Evolutionary conservation across 2,113 vertebrate genomes (phyloP).

Genomic region (Clupea harengus): DNA sequence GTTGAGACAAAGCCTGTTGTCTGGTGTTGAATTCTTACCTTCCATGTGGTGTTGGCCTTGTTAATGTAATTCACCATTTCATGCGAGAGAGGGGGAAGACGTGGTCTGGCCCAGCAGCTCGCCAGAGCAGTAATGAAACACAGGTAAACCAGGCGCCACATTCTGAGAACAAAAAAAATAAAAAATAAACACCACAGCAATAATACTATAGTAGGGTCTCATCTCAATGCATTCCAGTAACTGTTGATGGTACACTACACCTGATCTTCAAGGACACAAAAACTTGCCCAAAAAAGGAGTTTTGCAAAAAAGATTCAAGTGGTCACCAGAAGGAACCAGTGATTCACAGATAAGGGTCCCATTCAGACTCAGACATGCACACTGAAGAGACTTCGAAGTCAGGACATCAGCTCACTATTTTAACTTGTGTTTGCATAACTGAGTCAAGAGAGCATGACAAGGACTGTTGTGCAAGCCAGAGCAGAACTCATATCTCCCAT

Average conservation of each 20-base stretch:
- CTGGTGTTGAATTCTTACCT: constrained; percentile 62
- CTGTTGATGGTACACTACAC: neutral
- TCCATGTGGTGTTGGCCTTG: constrained; percentile 90
- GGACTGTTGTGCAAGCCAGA: constrained; percentile 4
- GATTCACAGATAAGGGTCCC: neutral
- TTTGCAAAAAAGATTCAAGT: neutral
- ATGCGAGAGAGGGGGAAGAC: constrained; percentile 71
- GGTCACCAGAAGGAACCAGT: neutral
- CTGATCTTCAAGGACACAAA: neutral
- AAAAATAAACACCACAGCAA: neutral
- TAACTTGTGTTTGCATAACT: neutral
- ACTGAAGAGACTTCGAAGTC: neutral
- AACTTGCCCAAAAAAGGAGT: neutral
- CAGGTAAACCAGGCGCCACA: constrained; percentile 74
- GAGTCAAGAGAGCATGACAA: neutral
- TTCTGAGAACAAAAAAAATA: constrained; percentile 58
- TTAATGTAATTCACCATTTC: constrained; percentile 89
- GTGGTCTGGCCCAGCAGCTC: constrained; percentile 63
- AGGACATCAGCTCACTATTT: neutral
- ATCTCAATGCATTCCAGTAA: neutral
- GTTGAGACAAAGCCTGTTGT: neutral
- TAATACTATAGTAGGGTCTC: neutral
- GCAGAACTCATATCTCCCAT: neutral
- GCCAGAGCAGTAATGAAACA: constrained; percentile 68
- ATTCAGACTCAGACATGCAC: constrained; percentile 18